Percentiles rank a stretch among this genome's conserved stretches.
Conservation (phyloP, 2,888 invertebrate species). For the Pachymerium ferrugineum region DNA sequence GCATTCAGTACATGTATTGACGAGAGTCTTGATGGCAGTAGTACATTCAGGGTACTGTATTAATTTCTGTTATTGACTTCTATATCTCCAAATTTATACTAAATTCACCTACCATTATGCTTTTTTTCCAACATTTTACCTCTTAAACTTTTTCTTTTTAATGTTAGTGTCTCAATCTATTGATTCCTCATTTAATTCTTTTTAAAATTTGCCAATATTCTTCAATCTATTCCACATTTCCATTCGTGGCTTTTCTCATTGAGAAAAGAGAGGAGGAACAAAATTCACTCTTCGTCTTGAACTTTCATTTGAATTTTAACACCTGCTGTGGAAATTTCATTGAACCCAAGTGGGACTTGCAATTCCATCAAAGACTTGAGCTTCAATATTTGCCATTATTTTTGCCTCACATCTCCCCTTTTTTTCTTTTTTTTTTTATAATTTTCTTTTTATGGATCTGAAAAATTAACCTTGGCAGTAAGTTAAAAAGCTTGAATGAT, state of each 20-base stretch:
- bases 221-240: neutral
- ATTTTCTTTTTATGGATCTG: neutral
- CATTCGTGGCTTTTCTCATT: neutral
- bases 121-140: too few species aligned
- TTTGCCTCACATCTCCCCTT: too few species aligned
- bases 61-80: too few species aligned
- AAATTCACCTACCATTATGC: too few species aligned
- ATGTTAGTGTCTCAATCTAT: too few species aligned
- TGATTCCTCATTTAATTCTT: too few species aligned
- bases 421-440: neutral
- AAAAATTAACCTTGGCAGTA: neutral
- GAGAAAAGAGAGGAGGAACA: neutral
- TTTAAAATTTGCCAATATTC: neutral
- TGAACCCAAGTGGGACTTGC: neutral
- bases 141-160: too few species aligned
- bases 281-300: neutral
- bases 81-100: too few species aligned
- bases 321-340: slow-evolving; percentile 14
- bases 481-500: neutral
- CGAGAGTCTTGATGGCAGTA: too few species aligned
- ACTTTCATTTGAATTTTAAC: slow-evolving; percentile 11
- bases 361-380: neutral
- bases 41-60: too few species aligned
- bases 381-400: neutral
- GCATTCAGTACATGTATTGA: too few species aligned